These are phyloP conservation scores for Macrobrachium rosenbergii DNA, from an alignment of 1,140 invertebrate genomes.

Conservation along the genomic window DNA sequence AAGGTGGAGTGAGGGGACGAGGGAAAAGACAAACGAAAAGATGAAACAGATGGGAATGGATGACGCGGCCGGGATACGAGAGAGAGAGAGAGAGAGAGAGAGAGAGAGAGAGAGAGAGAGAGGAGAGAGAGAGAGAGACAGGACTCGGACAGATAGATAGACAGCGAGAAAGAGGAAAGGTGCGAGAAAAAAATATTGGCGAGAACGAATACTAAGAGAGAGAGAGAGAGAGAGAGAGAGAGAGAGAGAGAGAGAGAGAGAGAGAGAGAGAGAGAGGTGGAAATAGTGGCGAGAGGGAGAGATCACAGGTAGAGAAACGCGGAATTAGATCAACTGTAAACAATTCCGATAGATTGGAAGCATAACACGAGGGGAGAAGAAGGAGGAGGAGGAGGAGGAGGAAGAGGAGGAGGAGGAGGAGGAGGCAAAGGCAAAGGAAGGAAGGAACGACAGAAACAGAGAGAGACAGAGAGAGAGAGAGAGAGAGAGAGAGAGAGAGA, in stretches of 20 bases:
- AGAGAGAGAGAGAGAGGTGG: not conserved
- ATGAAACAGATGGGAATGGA: not conserved
- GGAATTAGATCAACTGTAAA: too few relatives aligned
- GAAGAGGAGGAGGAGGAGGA: too few relatives aligned
- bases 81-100: slow-evolving; percentile 2
- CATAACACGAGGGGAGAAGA: too few relatives aligned
- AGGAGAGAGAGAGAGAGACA: not conserved
- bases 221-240: not conserved
- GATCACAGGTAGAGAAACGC: not conserved
- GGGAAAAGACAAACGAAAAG: slow-evolving; percentile 15
- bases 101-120: not conserved
- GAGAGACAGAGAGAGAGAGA: too few relatives aligned
- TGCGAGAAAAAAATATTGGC: not conserved
- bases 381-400: too few relatives aligned
- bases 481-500: too few relatives aligned
- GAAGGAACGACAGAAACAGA: too few relatives aligned
- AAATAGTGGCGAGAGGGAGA: not conserved
- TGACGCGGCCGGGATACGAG: too few relatives aligned
- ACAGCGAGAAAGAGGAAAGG: not conserved
- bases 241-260: too few relatives aligned
- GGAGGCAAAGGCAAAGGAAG: too few relatives aligned
- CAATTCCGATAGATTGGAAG: too few relatives aligned
- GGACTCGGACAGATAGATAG: not conserved
- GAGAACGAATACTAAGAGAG: not conserved
- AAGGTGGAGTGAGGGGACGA: not conserved